A percentile compares a stretch with the other conserved stretches of the same genome.
These are phyloP conservation scores for Colistium nudipinnis DNA, from an alignment of 2,113 vertebrate genomes.

Conservation along the genomic window DNA sequence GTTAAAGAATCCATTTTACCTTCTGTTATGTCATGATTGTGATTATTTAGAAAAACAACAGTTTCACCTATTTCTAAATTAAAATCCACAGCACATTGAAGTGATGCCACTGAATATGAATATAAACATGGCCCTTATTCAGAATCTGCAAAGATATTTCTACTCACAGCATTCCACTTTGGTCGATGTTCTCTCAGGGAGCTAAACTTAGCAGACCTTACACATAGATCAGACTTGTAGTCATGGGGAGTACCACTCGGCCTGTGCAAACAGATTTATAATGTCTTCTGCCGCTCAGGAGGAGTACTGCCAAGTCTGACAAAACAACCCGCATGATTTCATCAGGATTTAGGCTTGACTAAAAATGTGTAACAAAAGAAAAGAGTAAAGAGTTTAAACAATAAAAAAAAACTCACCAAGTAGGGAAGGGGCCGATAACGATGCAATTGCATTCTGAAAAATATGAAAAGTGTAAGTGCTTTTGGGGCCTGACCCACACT, in stretches of 20 bases:
- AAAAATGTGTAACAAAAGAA: neutral
- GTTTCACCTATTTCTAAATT: neutral
- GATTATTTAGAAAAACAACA: too few relatives aligned
- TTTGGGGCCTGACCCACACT: too few relatives aligned
- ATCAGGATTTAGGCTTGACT: neutral
- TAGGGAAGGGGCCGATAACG: neutral
- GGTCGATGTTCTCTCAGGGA: slow-evolving; percentile 29
- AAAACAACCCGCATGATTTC: neutral
- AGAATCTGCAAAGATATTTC: neutral
- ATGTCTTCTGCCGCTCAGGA: neutral
- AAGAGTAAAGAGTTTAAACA: neutral
- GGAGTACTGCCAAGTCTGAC: neutral
- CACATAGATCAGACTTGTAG: slow-evolving; percentile 11
- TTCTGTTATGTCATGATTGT: too few relatives aligned
- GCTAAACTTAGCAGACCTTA: slow-evolving; percentile 16
- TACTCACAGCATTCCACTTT: neutral
- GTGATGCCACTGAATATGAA: neutral
- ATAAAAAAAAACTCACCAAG: neutral
- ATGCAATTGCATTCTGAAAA: neutral
- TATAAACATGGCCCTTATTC: neutral
- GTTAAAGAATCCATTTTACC: too few relatives aligned
- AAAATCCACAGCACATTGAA: neutral
- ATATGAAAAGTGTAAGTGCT: neutral
- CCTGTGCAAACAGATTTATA: neutral
- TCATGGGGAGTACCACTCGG: slow-evolving; percentile 4